These are phyloP conservation scores for Drosophila ananassae DNA, from an alignment of 1,140 invertebrate genomes.

Conservation along the genomic window DNA sequence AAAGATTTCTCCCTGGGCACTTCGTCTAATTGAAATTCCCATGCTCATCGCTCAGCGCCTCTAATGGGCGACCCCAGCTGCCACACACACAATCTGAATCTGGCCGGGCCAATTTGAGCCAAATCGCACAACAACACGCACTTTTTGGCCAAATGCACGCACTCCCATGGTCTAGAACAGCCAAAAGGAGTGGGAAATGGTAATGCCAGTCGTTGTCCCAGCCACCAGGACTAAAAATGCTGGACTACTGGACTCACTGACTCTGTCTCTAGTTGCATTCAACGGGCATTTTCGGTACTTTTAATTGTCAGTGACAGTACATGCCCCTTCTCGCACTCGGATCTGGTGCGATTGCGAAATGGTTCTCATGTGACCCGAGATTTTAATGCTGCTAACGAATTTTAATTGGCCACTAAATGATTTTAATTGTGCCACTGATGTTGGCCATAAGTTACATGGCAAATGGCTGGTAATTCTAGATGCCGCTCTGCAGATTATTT, in stretches of 20 bases:
- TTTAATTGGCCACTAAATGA: conserved; percentile 82
- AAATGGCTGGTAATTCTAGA: conserved; percentile 63
- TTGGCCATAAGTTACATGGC: conserved; percentile 73
- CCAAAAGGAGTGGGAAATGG: conserved; percentile 1
- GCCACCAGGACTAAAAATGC: conserved; percentile 25
- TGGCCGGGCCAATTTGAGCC: conserved; percentile 52
- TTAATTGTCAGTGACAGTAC: conserved; percentile 62
- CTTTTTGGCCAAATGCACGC: conserved; percentile 51
- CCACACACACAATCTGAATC: conserved; percentile 53
- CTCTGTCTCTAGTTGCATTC: conserved; percentile 42
- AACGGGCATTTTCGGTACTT: conserved; percentile 74
- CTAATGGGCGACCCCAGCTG: conserved; percentile 61
- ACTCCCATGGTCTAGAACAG: conserved; percentile 45
- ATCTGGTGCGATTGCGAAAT: conserved; percentile 58
- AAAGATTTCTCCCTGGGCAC: conserved; percentile 59
- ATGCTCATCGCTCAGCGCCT: conserved; percentile 61
- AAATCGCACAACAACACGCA: conserved; percentile 59
- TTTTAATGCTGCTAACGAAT: conserved; percentile 82
- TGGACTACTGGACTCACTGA: conserved; percentile 6
- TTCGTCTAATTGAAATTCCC: conserved; percentile 66
- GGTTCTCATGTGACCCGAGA: conserved; percentile 77
- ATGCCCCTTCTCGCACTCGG: neutral
- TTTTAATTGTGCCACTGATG: conserved; percentile 82
- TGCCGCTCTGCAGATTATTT: conserved; percentile 24
- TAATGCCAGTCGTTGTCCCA: neutral